phyloP scores from a whole-genome alignment of 2,797 vertebrate genomes.

The Darevskia mixta region DNA sequence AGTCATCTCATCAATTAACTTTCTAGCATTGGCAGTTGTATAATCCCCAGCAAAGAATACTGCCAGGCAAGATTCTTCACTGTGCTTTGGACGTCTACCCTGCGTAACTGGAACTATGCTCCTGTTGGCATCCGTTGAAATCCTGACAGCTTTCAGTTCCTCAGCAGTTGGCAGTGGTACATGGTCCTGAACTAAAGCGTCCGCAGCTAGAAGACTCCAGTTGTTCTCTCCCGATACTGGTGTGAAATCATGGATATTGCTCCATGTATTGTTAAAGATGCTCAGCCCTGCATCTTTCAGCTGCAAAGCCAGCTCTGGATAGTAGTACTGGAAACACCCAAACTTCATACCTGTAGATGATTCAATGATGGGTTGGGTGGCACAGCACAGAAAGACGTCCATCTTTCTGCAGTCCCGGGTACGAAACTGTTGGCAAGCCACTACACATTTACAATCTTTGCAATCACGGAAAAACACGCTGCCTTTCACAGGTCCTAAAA shows the following conservation, averaged over 20 bases:
- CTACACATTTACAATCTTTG: slow-evolving; percentile 90
- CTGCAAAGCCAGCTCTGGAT: slow-evolving; percentile 94
- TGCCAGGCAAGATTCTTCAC: slow-evolving; percentile 92
- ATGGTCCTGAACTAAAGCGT: slow-evolving; percentile 80
- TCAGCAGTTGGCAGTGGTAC: slow-evolving; percentile 87
- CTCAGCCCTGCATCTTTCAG: slow-evolving; percentile 96
- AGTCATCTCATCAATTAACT: slow-evolving; percentile 93
- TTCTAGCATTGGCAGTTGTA: slow-evolving; percentile 94
- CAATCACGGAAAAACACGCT: slow-evolving; percentile 97
- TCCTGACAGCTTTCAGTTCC: slow-evolving; percentile 89
- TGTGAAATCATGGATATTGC: slow-evolving; percentile 96
- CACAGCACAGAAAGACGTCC: slow-evolving; percentile 94
- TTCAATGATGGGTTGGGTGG: slow-evolving; percentile 96
- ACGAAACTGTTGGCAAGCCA: slow-evolving; percentile 97
- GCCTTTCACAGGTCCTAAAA: slow-evolving; percentile 93
- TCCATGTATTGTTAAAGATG: slow-evolving; percentile 99
- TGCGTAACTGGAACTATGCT: slow-evolving; percentile 94
- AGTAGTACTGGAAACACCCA: slow-evolving; percentile 96
- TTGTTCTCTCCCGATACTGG: slow-evolving; percentile 93
- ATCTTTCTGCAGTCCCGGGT: slow-evolving; percentile 94
- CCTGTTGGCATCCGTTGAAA: slow-evolving; percentile 83
- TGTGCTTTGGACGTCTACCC: slow-evolving; percentile 88
- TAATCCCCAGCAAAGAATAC: slow-evolving; percentile 97
- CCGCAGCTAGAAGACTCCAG: slow-evolving; percentile 90
- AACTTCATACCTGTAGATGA: slow-evolving; percentile 95